Percentiles rank a stretch among this genome's conserved stretches.
Conservation (phyloP, 2,888 invertebrate genomes). For the Latheticus oryzae region DNA sequence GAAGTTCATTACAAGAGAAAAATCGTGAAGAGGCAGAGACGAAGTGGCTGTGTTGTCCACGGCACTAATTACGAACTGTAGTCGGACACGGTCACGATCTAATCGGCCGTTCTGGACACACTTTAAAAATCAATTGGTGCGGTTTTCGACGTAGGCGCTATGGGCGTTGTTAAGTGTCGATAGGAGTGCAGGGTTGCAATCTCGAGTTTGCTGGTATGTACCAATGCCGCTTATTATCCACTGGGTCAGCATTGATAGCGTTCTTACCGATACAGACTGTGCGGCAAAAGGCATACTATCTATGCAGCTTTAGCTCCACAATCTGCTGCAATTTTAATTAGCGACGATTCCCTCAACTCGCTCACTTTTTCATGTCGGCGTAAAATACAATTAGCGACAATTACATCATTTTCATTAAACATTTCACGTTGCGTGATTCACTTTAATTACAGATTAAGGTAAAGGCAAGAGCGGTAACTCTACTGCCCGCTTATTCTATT, state of each 20-base stretch:
- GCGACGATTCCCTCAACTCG: conserved; percentile 22
- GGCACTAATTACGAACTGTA: conserved; percentile 39
- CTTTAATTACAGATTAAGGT: conserved; percentile 37
- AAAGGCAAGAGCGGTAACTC: conserved; percentile 19
- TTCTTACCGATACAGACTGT: conserved; percentile 32
- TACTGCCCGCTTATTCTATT: conserved; percentile 23
- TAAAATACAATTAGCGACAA: conserved; percentile 38
- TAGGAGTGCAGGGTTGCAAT: conserved; percentile 38
- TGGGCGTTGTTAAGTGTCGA: conserved; percentile 38
- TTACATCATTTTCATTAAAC: conserved; percentile 39
- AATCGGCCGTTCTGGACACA: conserved; percentile 38
- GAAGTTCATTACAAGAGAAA: no score
- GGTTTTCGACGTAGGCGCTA: conserved; percentile 42
- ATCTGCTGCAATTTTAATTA: conserved; percentile 34
- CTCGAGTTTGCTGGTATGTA: conserved; percentile 34
- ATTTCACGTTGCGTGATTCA: conserved; percentile 37
- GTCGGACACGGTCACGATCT: conserved; percentile 41
- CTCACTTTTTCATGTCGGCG: conserved; percentile 27
- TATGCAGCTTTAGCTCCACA: conserved; percentile 1
- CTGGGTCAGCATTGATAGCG: conserved; percentile 34
- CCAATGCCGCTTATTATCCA: conserved; percentile 34
- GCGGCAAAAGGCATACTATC: conserved; percentile 15
- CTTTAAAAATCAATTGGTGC: conserved; percentile 43
- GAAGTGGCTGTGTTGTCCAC: conserved; percentile 25
- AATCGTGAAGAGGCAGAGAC: conserved; percentile 6